A percentile compares a stretch with the other conserved stretches of the same genome.
Conservation (phyloP, 2,113 vertebrate genomes). For the Trichomycterus rosablanca region DNA sequence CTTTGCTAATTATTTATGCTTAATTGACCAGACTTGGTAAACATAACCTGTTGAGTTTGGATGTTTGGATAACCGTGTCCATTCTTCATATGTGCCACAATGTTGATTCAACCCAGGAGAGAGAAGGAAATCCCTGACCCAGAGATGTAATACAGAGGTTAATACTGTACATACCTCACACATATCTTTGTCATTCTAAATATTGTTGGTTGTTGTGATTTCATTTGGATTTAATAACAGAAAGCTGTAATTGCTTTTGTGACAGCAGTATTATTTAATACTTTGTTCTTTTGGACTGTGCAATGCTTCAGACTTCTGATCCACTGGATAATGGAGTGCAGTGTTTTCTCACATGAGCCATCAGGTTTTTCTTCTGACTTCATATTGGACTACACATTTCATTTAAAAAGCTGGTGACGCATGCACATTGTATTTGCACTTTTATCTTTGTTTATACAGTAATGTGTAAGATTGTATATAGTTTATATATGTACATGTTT, state of each 20-base stretch:
- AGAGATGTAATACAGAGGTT: constrained; percentile 7
- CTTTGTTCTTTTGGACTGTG: constrained; percentile 1
- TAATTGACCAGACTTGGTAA: no score
- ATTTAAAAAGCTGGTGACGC: constrained; percentile 22
- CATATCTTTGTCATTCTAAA: constrained; percentile 4
- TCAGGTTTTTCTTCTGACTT: neutral
- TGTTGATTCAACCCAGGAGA: neutral
- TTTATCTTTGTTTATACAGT: constrained; percentile 39
- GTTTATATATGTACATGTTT: constrained; percentile 38
- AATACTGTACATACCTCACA: neutral
- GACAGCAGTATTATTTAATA: constrained; percentile 36
- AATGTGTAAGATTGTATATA: constrained; percentile 48
- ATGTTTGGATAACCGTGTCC: no score
- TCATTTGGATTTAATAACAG: constrained; percentile 3
- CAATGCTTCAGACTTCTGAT: constrained; percentile 18
- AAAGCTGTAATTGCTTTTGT: constrained; percentile 5
- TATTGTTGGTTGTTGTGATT: constrained; percentile 25
- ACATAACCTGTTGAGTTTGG: no score
- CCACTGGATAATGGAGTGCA: no score
- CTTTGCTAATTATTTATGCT: no score
- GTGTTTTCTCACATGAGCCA: constrained; percentile 9
- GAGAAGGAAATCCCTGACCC: neutral
- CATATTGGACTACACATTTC: constrained; percentile 1
- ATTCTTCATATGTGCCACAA: no score
- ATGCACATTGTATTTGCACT: constrained; percentile 44